Evolutionary conservation across 2,797 vertebrate genomes (phyloP), one percentile per base, ranked within the genome.

Genomic region (Nannoperca obscura): DNA sequence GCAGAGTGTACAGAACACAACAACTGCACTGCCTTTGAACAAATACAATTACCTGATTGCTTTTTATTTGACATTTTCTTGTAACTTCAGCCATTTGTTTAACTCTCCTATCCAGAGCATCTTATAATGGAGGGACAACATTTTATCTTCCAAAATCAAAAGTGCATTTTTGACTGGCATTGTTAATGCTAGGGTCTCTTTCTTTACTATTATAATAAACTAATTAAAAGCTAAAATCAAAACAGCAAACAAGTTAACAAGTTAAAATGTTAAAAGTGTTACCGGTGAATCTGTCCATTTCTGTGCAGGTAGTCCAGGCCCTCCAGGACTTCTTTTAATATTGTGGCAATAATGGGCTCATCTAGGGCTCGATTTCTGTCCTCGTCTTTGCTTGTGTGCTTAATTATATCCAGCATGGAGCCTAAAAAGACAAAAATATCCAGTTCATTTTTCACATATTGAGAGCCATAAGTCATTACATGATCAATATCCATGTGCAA

Each of bases 281-380:
- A 99, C 98, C 98, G 96, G 95, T 99, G 98, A 90, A 99, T 99
- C 90, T 99, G 98, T 74, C 98, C 98, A 12, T 99, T 98, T 93
- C 96, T 97, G 93, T 99, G 98, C 34, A 99, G 95, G 89, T 99
- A 99, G 91, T 99, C 98, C 89, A 99, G 95, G 30, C 97, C 98
- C 87, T 99, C 98, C 36, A 99, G 93, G 88, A 99, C 98, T 89
- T 99, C 98, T 86, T 97, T 99, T 87, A 99, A 96, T 92, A 99
- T 99, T 36, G 97, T 97, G 78, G 98, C 97, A 88, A 99, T 99
- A 47, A 98, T 96, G n/a, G 97, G 94, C 89, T 99, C 98, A 78
- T 99, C 98, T 74, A 99, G 94, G 20, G 96, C 95, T 32, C 96
- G 97, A 22, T 93, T 97, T 91, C 94, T 98, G 78, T 97, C 97